Evolutionary conservation across 1,140 invertebrate genomes (phyloP).

Genomic region (Drosophila micromelanica): DNA sequence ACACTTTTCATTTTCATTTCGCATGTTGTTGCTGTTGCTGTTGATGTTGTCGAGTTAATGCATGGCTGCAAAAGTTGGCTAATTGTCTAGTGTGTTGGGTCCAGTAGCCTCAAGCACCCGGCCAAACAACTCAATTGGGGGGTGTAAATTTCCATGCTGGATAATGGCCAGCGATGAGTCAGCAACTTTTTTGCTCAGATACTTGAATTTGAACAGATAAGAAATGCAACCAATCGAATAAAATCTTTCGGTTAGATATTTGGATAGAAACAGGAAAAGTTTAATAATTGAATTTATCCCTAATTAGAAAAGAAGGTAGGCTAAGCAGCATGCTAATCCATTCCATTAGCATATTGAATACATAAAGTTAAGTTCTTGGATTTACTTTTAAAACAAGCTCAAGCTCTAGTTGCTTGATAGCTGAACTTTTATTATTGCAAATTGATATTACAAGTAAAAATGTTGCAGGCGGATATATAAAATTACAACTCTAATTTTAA

Average conservation of each 20-base stretch:
- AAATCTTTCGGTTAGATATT: conserved; percentile 1
- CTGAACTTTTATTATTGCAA: not conserved
- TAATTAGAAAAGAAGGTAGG: conserved; percentile 8
- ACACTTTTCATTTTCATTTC: conserved; percentile 51
- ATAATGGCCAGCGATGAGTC: conserved; percentile 65
- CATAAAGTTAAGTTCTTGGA: not conserved
- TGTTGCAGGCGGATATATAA: no score
- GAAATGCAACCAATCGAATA: conserved; percentile 12
- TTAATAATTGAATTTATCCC: conserved; percentile 19
- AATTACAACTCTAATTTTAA: no score
- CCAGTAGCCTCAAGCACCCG: conserved; percentile 3
- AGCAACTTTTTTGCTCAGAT: conserved; percentile 24
- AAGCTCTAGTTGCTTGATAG: not conserved
- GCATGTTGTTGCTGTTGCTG: conserved; percentile 26
- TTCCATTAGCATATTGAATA: not conserved
- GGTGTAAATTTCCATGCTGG: conserved; percentile 37
- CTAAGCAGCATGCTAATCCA: conserved; percentile 1
- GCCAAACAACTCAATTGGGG: conserved; percentile 42
- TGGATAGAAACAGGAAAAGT: not conserved
- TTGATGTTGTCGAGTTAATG: conserved; percentile 72
- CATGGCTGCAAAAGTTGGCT: conserved; percentile 74
- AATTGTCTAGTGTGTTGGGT: conserved; percentile 62
- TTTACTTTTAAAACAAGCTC: not conserved
- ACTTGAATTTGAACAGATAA: conserved; percentile 1
- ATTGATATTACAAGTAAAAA: not conserved